Evolutionary conservation across 2,113 vertebrate species (phyloP).

Genomic region (Turdus rufiventris): DNA sequence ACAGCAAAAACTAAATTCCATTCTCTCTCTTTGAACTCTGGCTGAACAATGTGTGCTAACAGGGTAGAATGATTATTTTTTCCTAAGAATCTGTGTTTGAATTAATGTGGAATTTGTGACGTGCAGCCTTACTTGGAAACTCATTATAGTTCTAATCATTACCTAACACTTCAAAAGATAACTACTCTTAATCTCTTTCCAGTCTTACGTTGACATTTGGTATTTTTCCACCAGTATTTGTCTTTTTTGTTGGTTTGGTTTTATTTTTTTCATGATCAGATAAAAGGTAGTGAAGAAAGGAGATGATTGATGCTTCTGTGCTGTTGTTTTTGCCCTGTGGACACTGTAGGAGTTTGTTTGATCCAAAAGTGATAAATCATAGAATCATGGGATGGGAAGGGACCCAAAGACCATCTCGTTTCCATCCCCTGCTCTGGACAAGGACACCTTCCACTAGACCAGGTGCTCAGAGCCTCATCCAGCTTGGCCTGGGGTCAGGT

Average conservation of each 20-base stretch:
- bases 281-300: background rate
- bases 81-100: background rate
- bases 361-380: background rate
- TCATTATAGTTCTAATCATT: background rate
- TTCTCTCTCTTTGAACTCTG: background rate
- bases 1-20: background rate
- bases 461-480: background rate
- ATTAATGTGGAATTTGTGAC: background rate
- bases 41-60: background rate
- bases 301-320: background rate
- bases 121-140: background rate
- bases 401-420: background rate
- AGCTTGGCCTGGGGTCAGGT: background rate
- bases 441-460: background rate
- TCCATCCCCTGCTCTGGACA: background rate
- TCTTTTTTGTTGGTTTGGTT: background rate
- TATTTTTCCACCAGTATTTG: background rate
- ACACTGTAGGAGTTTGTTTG: background rate
- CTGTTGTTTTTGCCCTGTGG: background rate
- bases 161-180: background rate
- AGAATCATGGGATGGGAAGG: background rate
- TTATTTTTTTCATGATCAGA: background rate
- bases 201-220: background rate
- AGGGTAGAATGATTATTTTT: background rate
- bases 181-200: background rate